These are phyloP conservation scores for Venturia canescens DNA, from an alignment of 1,140 invertebrate species.

Conservation along the genomic window DNA sequence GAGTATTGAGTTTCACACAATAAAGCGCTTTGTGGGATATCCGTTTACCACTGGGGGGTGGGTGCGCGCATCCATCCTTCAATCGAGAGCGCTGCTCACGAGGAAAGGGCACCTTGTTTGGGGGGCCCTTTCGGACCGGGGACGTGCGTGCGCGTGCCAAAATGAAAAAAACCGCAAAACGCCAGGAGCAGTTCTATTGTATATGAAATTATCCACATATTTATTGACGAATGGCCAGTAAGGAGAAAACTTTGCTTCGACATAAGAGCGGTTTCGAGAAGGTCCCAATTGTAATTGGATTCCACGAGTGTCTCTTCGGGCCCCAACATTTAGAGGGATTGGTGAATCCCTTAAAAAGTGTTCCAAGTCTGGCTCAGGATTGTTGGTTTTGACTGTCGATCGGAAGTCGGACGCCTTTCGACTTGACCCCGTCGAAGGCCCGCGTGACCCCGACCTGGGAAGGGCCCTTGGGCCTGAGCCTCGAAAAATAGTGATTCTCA, in stretches of 20 bases:
- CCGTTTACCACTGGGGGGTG: constrained; percentile 68
- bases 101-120: background rate
- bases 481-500: background rate
- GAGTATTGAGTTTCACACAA: constrained; percentile 74
- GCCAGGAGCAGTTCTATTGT: constrained; percentile 55
- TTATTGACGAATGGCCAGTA: background rate
- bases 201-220: constrained; percentile 7
- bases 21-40: constrained; percentile 76
- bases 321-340: background rate
- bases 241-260: background rate
- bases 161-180: constrained; percentile 73
- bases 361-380: background rate
- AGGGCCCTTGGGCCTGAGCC: too few relatives aligned
- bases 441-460: too few relatives aligned
- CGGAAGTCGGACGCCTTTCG: too few relatives aligned
- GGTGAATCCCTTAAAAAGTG: background rate
- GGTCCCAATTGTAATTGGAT: constrained; percentile 6
- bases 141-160: constrained; percentile 73
- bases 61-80: constrained; percentile 40
- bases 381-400: too few relatives aligned
- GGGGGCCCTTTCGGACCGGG: background rate
- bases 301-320: background rate
- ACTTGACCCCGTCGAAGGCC: too few relatives aligned
- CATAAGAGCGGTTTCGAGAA: background rate
- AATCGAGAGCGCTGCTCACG: background rate